Percentiles rank a stretch among this genome's conserved stretches.
Evolutionary conservation across 2,888 invertebrate genomes (phyloP).

Genomic region (Macrosiphum euphorbiae): DNA sequence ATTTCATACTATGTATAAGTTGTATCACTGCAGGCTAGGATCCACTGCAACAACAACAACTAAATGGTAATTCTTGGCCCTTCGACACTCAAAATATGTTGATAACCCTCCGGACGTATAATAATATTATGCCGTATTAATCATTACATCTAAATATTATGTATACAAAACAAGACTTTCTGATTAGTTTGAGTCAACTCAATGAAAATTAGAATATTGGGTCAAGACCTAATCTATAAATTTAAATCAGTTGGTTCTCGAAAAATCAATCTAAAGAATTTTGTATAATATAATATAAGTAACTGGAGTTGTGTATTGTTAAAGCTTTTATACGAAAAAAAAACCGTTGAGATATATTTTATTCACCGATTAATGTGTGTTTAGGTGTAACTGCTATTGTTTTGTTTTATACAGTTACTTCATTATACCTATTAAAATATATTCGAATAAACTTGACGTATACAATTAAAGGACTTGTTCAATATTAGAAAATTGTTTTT

Average conservation of each 20-base stretch:
- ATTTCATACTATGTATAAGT: neutral
- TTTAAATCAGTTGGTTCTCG: neutral
- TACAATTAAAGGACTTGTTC: neutral
- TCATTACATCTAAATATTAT: neutral
- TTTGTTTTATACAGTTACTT: neutral
- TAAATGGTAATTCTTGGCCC: neutral
- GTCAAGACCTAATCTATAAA: neutral
- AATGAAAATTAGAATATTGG: neutral
- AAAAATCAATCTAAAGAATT: neutral
- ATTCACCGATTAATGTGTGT: no score
- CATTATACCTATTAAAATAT: neutral
- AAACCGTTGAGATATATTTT: no score
- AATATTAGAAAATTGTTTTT: neutral
- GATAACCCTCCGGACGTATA: neutral
- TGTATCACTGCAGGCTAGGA: neutral
- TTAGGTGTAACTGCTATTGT: neutral
- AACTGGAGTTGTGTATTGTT: no score
- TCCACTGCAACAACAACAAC: neutral
- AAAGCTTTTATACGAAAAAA: no score
- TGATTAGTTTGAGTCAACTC: neutral
- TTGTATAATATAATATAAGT: neutral
- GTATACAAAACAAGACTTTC: neutral
- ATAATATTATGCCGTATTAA: neutral
- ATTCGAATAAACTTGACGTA: neutral
- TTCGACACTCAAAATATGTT: conserved; percentile 4